phyloP scores from a whole-genome alignment of 2,113 vertebrate genomes.

The Henicopernis longicauda region DNA sequence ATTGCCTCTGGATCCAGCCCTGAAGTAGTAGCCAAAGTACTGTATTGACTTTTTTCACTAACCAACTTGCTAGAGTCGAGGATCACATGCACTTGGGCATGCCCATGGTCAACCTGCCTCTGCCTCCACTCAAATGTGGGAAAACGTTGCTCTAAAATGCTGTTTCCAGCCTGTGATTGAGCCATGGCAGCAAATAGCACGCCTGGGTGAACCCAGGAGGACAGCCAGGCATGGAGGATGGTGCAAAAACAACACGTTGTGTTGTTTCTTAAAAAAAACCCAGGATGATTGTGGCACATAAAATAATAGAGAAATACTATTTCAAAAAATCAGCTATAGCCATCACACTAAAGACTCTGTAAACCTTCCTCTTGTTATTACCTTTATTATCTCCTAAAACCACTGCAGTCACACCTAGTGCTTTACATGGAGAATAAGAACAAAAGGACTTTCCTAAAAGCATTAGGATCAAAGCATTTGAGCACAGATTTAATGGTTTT shows the following conservation, averaged over 20 bases:
- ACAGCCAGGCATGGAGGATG: not conserved
- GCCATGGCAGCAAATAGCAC: not conserved
- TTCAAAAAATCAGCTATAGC: not conserved
- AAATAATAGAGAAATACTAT: not conserved
- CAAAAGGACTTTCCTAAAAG: not conserved
- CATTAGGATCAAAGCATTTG: conserved; percentile 12
- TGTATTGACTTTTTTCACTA: not conserved
- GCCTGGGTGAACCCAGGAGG: not conserved
- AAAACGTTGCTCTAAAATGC: not conserved
- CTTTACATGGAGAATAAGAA: not conserved
- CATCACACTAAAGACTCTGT: not conserved
- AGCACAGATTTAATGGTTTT: not conserved
- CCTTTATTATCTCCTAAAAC: not conserved
- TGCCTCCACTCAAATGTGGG: not conserved
- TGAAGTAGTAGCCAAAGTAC: not conserved
- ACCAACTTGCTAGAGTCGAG: not conserved
- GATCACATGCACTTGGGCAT: not conserved
- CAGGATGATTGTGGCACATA: not conserved
- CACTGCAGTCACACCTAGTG: not conserved
- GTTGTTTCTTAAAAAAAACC: not conserved
- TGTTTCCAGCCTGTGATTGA: not conserved
- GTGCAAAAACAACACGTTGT: not conserved
- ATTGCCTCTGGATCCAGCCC: not conserved
- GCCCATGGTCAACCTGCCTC: not conserved
- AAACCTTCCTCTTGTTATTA: not conserved